A percentile compares a stretch with the other conserved stretches of the same genome.
These are phyloP conservation scores for Numida meleagris DNA, from an alignment of 2,113 vertebrate species.

Conservation along the genomic window DNA sequence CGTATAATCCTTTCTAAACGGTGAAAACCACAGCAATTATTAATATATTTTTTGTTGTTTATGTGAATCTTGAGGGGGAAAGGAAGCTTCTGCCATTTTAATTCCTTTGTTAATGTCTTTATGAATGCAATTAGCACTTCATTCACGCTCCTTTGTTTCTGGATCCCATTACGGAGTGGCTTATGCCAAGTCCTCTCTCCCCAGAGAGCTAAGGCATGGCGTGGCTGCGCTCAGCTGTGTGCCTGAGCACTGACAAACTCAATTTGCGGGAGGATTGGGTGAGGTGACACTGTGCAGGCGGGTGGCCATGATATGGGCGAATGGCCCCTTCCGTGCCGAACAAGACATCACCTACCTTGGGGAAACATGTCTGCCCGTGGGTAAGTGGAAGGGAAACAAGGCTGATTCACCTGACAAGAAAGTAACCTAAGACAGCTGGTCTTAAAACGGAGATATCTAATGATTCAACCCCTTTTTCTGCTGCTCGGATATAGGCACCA, in stretches of 20 bases:
- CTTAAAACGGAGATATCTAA: background rate
- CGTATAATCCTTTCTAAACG: background rate
- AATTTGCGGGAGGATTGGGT: conserved; percentile 69
- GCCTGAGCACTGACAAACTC: conserved; percentile 82
- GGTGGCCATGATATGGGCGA: conserved; percentile 49
- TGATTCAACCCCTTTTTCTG: background rate
- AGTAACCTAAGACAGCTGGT: background rate
- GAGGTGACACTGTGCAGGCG: conserved; percentile 44
- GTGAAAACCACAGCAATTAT: conserved; percentile 7
- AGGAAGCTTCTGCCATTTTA: conserved; percentile 77
- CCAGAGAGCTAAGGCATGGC: conserved; percentile 70
- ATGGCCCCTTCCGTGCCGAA: conserved; percentile 51
- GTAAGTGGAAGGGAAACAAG: background rate
- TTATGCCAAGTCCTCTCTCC: conserved; percentile 76
- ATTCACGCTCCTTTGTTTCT: conserved; percentile 83
- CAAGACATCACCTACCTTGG: conserved; percentile 27
- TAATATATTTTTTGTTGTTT: conserved; percentile 47
- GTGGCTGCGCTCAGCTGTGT: conserved; percentile 70
- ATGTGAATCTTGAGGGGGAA: conserved; percentile 52
- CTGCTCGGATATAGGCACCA: background rate
- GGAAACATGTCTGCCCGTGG: background rate
- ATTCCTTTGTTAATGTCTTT: conserved; percentile 85
- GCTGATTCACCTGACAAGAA: conserved; percentile 2
- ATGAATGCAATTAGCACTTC: conserved; percentile 86
- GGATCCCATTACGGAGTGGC: conserved; percentile 78